Evolutionary conservation across 2,888 invertebrate genomes (phyloP).

Genomic region (Lordiphosa fenestrarum): DNA sequence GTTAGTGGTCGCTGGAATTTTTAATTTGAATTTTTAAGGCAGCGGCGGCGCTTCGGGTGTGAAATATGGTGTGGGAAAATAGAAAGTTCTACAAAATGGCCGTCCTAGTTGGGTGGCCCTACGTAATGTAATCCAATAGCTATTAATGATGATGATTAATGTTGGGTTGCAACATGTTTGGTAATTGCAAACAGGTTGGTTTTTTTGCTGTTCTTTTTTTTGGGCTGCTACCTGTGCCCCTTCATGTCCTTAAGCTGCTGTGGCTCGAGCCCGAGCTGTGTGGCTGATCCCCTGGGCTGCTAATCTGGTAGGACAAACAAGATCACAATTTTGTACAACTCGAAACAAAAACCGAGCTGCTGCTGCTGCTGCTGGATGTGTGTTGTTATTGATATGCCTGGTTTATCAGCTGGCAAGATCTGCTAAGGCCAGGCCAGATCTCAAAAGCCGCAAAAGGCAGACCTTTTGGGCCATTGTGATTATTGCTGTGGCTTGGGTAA

Average conservation of each 20-base stretch:
- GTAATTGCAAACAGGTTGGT: conserved; percentile 56
- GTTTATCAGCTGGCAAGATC: conserved; percentile 49
- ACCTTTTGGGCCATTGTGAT: conserved; percentile 51
- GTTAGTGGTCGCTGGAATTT: conserved; percentile 69
- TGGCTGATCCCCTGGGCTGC: conserved; percentile 20
- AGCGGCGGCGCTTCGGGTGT: conserved; percentile 64
- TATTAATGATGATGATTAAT: conserved; percentile 71
- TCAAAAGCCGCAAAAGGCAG: conserved; percentile 69
- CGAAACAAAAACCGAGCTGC: conserved; percentile 34
- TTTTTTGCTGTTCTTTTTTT: background rate
- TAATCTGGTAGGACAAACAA: conserved; percentile 75
- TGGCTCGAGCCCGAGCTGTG: conserved; percentile 71
- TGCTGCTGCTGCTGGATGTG: conserved; percentile 20
- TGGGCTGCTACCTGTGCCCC: conserved; percentile 36
- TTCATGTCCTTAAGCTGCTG: conserved; percentile 65
- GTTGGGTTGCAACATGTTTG: conserved; percentile 66
- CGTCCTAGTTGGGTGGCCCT: conserved; percentile 51
- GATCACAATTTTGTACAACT: conserved; percentile 68
- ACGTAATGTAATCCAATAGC: conserved; percentile 54
- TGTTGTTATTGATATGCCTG: conserved; percentile 65
- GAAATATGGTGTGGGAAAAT: conserved; percentile 42
- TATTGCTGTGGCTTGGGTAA: conserved; percentile 30
- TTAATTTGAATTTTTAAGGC: conserved; percentile 72
- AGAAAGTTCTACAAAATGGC: conserved; percentile 56
- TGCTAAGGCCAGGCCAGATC: conserved; percentile 32